These are phyloP conservation scores for Caradrina clavipalpis DNA, from an alignment of 2,888 invertebrate species.

Conservation along the genomic window DNA sequence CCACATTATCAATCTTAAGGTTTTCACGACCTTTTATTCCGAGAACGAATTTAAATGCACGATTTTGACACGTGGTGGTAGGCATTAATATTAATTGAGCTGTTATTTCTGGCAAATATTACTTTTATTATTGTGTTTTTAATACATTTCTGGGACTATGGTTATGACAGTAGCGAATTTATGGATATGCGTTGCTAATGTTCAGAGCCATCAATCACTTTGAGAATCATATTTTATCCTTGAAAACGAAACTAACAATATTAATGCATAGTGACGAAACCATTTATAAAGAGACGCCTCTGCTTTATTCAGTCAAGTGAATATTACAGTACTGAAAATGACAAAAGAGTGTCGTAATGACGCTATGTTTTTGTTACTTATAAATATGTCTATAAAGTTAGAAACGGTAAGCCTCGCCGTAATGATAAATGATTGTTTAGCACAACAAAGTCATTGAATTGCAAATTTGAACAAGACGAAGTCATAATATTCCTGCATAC, in stretches of 20 bases:
- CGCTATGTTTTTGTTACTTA: background rate
- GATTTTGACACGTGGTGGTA: conserved; percentile 55
- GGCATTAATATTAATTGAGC: conserved; percentile 43
- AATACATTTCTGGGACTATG: conserved; percentile 24
- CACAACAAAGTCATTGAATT: conserved; percentile 60
- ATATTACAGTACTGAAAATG: background rate
- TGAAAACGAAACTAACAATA: background rate
- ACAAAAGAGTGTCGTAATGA: background rate
- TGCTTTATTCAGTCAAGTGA: conserved; percentile 1
- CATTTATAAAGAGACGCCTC: background rate
- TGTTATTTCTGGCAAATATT: conserved; percentile 46
- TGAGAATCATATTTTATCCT: background rate
- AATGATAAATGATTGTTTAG: conserved; percentile 22
- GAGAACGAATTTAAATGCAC: conserved; percentile 63
- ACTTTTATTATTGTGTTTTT: conserved; percentile 21
- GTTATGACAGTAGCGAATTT: conserved; percentile 37
- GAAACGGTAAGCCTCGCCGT: conserved; percentile 14
- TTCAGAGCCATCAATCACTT: conserved; percentile 4
- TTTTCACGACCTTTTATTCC: conserved; percentile 67
- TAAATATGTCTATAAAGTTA: background rate
- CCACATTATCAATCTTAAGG: conserved; percentile 68
- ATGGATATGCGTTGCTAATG: conserved; percentile 5
- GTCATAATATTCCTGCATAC: conserved; percentile 21
- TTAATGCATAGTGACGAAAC: background rate
- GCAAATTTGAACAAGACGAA: conserved; percentile 38